phyloP scores from a whole-genome alignment of 2,797 vertebrate species.

The Acipenser oxyrinchus region DNA sequence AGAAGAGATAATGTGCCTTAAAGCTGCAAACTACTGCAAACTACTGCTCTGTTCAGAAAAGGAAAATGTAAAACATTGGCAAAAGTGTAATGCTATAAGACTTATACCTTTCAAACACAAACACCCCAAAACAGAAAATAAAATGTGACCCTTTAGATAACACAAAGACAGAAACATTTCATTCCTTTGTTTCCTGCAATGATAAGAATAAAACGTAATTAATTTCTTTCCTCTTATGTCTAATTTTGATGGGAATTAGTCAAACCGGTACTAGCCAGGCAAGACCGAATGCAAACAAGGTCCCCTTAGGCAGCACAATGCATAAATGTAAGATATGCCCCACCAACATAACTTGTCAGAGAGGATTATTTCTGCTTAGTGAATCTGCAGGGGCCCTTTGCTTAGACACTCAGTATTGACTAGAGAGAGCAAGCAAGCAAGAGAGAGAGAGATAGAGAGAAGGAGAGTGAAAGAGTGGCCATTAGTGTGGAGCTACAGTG shows the following conservation, averaged over 20 bases:
- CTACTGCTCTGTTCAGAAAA: too few species aligned
- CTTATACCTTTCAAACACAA: too few species aligned
- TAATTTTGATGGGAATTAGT: conserved; percentile 46
- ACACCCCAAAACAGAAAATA: too few species aligned
- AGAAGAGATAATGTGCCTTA: too few species aligned
- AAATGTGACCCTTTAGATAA: too few species aligned
- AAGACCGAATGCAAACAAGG: conserved; percentile 57
- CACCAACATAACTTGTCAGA: conserved; percentile 92
- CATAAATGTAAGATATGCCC: conserved; percentile 84
- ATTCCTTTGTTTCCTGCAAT: background rate
- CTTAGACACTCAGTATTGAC: conserved; percentile 79
- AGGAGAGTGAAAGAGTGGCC: conserved; percentile 64
- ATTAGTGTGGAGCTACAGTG: conserved; percentile 77
- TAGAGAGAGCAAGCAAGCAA: conserved; percentile 21
- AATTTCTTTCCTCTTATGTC: conserved; percentile 19
- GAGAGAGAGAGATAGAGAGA: conserved; percentile 18
- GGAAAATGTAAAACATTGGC: too few species aligned
- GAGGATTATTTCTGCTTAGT: conserved; percentile 92
- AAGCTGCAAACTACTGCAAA: too few species aligned
- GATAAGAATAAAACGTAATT: background rate
- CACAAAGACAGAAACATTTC: too few species aligned
- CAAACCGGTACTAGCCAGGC: conserved; percentile 46
- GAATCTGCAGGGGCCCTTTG: conserved; percentile 79
- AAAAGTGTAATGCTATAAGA: too few species aligned
- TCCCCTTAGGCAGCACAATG: conserved; percentile 71